phyloP scores from a whole-genome alignment of 2,888 invertebrate genomes.

The Spilarctia lutea region DNA sequence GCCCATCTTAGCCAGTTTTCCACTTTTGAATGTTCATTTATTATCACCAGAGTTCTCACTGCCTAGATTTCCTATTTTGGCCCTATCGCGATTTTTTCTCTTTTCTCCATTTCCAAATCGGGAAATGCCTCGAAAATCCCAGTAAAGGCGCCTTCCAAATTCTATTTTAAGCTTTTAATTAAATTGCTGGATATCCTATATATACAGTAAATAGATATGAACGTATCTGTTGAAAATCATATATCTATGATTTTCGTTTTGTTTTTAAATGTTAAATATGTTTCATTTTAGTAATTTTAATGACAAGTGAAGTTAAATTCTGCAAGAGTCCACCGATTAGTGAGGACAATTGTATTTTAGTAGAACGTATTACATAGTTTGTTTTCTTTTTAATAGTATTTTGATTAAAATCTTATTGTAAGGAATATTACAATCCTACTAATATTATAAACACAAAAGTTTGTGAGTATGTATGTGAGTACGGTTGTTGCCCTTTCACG shows the following conservation, averaged over 20 bases:
- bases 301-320: not conserved
- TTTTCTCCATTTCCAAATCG: not conserved
- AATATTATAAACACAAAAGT: too few relatives aligned
- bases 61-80: not conserved
- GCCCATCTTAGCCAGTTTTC: not conserved
- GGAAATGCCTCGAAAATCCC: not conserved
- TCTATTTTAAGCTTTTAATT: constrained; percentile 35
- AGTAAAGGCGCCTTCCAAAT: not conserved
- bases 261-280: not conserved
- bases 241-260: not conserved
- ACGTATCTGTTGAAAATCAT: not conserved
- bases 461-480: too few relatives aligned
- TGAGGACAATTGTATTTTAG: not conserved
- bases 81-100: not conserved
- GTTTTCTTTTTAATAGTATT: not conserved
- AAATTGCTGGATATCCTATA: not conserved
- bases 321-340: not conserved
- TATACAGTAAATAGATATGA: not conserved
- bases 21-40: constrained; percentile 5
- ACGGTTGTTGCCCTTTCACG: too few relatives aligned
- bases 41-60: not conserved
- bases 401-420: not conserved
- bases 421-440: too few relatives aligned
- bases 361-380: not conserved
- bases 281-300: not conserved